Conservation (phyloP, 1,140 invertebrate species). For the Lepidurus couesii region DNA sequence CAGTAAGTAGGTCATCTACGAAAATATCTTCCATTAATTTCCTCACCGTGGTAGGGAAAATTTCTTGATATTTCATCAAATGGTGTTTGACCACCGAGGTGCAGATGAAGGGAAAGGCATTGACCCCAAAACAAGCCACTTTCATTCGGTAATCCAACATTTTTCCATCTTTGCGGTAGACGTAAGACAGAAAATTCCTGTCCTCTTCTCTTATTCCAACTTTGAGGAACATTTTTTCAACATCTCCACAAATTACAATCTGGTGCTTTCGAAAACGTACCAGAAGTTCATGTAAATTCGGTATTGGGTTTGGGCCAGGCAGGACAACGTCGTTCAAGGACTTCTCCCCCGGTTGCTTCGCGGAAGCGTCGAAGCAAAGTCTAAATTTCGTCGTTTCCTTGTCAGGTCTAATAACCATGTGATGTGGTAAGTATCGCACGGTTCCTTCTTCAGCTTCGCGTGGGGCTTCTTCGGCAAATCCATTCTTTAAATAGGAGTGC, state of each 20-base stretch:
- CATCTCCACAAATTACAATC: not conserved
- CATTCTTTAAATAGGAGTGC: not conserved
- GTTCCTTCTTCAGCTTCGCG: slow-evolving; percentile 4
- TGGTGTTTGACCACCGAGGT: not conserved
- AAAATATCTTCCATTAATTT: slow-evolving; percentile 39
- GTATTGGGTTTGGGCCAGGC: slow-evolving; percentile 13
- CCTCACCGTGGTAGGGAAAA: not conserved
- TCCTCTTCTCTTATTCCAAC: slow-evolving; percentile 2
- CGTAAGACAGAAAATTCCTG: not conserved
- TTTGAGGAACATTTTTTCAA: slow-evolving; percentile 16
- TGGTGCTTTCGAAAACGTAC: slow-evolving; percentile 6
- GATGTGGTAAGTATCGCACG: slow-evolving; percentile 20
- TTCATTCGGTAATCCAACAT: not conserved
- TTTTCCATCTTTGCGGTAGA: not conserved
- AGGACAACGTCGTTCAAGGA: slow-evolving; percentile 18
- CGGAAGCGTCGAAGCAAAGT: slow-evolving; percentile 1
- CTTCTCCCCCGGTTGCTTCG: not conserved
- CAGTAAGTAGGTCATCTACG: slow-evolving; percentile 47
- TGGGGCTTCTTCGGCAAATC: not conserved
- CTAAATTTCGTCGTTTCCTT: not conserved
- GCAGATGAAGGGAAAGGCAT: not conserved
- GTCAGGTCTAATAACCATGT: not conserved
- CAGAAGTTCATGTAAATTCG: not conserved
- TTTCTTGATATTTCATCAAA: not conserved
- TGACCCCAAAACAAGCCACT: not conserved